Conservation (phyloP, 2,888 invertebrate genomes). For the Pterostichus niger region DNA sequence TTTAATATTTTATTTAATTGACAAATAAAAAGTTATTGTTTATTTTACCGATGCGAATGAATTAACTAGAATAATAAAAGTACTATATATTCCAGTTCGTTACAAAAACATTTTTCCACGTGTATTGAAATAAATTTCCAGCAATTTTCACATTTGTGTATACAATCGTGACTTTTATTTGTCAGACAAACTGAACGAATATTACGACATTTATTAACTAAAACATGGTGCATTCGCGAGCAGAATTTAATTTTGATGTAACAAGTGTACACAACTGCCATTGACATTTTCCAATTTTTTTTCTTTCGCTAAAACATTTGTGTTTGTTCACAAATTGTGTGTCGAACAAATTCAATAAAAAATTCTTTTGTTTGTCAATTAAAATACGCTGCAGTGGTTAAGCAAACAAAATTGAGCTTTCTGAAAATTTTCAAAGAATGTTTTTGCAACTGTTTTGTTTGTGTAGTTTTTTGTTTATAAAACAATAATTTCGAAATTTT, state of each 20-base stretch:
- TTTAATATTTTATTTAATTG: too few species aligned
- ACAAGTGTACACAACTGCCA: slow-evolving; percentile 17
- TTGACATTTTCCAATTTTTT: slow-evolving; percentile 32
- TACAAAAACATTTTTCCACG: slow-evolving; percentile 36
- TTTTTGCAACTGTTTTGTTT: too few species aligned
- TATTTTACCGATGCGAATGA: too few species aligned
- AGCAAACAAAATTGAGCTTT: neutral
- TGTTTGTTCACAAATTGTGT: slow-evolving; percentile 21
- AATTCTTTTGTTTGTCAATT: slow-evolving; percentile 27
- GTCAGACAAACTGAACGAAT: slow-evolving; percentile 23
- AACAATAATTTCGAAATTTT: too few species aligned
- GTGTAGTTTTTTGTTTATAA: too few species aligned
- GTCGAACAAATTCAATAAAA: slow-evolving; percentile 33
- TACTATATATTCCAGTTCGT: neutral
- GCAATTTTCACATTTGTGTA: slow-evolving; percentile 40
- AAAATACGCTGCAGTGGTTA: neutral
- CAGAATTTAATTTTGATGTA: slow-evolving; percentile 34
- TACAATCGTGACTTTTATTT: slow-evolving; percentile 9
- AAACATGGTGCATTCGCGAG: slow-evolving; percentile 20
- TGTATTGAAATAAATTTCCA: slow-evolving; percentile 31
- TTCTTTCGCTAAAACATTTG: slow-evolving; percentile 19
- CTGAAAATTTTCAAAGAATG: neutral
- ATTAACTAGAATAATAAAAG: neutral
- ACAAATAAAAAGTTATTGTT: too few species aligned
- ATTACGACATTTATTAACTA: slow-evolving; percentile 44